A percentile compares a stretch with the other conserved stretches of the same genome.
Conservation (phyloP, 1,140 invertebrate species). For the Hylaeus volcanicus region DNA sequence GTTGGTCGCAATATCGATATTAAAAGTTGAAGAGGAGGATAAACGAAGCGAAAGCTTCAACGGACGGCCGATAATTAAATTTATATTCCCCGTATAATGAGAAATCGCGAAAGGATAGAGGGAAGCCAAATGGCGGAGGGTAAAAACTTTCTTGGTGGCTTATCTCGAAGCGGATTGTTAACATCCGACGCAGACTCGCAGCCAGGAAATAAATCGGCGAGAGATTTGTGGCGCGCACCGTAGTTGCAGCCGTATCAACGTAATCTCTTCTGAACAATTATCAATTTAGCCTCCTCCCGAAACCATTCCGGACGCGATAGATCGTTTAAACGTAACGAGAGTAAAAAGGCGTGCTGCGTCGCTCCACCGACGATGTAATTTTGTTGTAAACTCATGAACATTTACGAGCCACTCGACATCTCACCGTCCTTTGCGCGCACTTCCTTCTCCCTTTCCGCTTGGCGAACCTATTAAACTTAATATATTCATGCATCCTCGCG, state of each 20-base stretch:
- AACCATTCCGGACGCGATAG: constrained; percentile 41
- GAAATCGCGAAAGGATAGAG: constrained; percentile 10
- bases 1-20: constrained; percentile 15
- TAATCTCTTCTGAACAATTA: constrained; percentile 47
- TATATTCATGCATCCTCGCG: constrained; percentile 23
- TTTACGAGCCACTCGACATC: constrained; percentile 41
- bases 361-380: constrained; percentile 45
- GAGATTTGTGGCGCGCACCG: constrained; percentile 17
- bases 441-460: background rate
- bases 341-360: constrained; percentile 39
- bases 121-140: background rate
- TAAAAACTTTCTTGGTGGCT: background rate
- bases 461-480: constrained; percentile 40
- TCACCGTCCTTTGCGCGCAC: too few relatives aligned
- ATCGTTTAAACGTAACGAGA: constrained; percentile 55
- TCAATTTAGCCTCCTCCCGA: constrained; percentile 48
- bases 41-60: constrained; percentile 21
- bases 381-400: constrained; percentile 52
- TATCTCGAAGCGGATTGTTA: background rate
- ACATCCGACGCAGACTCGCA: background rate
- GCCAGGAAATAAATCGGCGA: constrained; percentile 36
- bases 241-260: background rate
- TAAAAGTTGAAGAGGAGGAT: constrained; percentile 22
- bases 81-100: constrained; percentile 28
- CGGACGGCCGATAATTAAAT: constrained; percentile 35